Percentiles rank a stretch among this genome's conserved stretches.
These are phyloP conservation scores for Trachelus tabidus DNA, from an alignment of 2,888 invertebrate species.

Conservation along the genomic window DNA sequence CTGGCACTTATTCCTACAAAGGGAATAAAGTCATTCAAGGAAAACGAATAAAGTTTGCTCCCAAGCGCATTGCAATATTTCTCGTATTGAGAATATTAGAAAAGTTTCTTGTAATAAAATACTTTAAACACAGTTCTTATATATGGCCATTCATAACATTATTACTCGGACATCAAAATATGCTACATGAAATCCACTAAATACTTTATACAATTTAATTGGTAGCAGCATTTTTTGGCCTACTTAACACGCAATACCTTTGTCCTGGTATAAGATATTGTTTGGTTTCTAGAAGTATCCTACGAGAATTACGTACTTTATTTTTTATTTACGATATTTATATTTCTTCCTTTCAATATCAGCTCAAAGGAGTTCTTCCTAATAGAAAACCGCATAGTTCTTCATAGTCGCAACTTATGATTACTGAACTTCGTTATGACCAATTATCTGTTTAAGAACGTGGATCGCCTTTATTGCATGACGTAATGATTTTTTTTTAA, in stretches of 20 bases:
- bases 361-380: background rate
- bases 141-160: background rate
- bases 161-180: background rate
- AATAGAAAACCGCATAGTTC: background rate
- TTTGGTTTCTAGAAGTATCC: background rate
- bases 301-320: background rate
- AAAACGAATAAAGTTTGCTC: background rate
- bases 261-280: background rate
- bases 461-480: background rate
- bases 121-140: background rate
- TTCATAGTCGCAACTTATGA: background rate
- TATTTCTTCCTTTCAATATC: no score
- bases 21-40: background rate
- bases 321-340: no score
- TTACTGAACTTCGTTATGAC: background rate
- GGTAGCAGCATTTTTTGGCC: background rate
- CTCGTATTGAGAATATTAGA: background rate
- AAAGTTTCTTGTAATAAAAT: background rate
- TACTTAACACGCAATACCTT: background rate
- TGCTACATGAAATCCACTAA: background rate
- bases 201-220: background rate
- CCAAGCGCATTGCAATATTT: background rate
- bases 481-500: background rate
- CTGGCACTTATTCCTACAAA: background rate
- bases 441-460: no score